Evolutionary conservation across 2,797 vertebrate species (phyloP), one percentile per base, ranked within the genome.

Genomic region (Arrhamphus sclerolepis): DNA sequence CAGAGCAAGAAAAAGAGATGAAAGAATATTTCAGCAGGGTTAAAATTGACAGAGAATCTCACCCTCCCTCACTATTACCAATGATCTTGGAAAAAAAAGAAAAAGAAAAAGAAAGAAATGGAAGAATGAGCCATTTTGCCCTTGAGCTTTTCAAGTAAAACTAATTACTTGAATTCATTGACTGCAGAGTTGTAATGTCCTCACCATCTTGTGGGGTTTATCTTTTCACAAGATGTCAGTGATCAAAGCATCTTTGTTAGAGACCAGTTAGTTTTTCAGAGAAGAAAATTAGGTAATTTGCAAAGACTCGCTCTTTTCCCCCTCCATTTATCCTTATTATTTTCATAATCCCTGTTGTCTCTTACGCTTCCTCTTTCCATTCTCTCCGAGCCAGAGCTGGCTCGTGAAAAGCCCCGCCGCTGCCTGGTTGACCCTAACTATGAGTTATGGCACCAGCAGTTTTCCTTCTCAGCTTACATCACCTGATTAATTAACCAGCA

Each of bases 401-500:
- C 50, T 48, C 20, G 65, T 75, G 52, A 55, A 46, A 66, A 55
- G 24, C 26, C 20, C 9, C 21, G 42, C 49, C 16, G 10, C 20
- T 43, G 38, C 34, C 59, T 40, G 53, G 9, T 28, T 47, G 39
- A 52, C 55, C 5, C 2, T 22, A 43, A 5, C 42, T 14, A 0
- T 38, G 56, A 80, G 39, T 71, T 57, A 38, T 34, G 31, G 43
- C 54, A 42, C 50, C 11, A 39, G 56, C 56, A 8, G 14, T 52
- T 71, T 62, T 69, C 10, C 41, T 26, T 47, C 65, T 65, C 31
- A 40, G 53, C 48, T 71, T 69, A 54, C 46, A 39, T 75, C 66
- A 74, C 41, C 55, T 77, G 67, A 83, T 82, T 74, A 70, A 83
- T 83, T 56, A 75, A 67, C 20, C 39, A 19, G 58, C 7, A 20